Evolutionary conservation across 2,113 vertebrate species (phyloP), one percentile per base, ranked within the genome.

Genomic region (Pelmatolapia mariae): DNA sequence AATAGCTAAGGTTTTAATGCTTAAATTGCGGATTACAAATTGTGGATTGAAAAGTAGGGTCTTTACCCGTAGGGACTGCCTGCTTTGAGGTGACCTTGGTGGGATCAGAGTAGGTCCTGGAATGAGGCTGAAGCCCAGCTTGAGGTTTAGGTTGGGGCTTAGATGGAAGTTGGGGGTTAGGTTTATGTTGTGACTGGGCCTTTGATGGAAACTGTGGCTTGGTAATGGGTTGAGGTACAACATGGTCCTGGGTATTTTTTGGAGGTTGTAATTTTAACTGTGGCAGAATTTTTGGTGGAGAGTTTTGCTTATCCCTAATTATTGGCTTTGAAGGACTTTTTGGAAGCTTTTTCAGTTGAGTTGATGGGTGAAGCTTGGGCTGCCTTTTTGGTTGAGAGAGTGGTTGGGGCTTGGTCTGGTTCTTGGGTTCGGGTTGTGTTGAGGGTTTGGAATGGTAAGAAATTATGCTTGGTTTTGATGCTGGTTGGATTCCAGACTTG

Each of bases 31-130:
- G 53, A 88, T 87, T 87, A 29, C 54, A 81, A 22, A 85, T 93
- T 56, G 80, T 66, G 86, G 89, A 92, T 26, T 47, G 40, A 76
- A 47, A 89, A 80, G 40, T 76, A 86, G 85, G 87, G 91, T 90
- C 85, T 94, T 96, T 96, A 96, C 95, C 95, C 61, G 92, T 94
- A 36, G 93, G 81, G 33, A 86, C 63, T 80, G 83, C 22, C 81
- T 86, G 91, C 80, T 59, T 87, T 91, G 91, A 86, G 38, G 79
- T 82, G 89, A 89, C 89, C 91, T 86, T 90, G 89, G 86, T 87
- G 43, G 89, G 83, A 45, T 87, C 90, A 88, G 92, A 81, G 76
- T 86, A 54, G 81, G 81, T 91, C 92, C 87, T 86, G 90, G 85
- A 87, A 84, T 91, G 85, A 93, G 88, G 80, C 56, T 84, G 87